Conservation (phyloP, 2,113 vertebrate genomes). For the Lasiurus cinereus region DNA sequence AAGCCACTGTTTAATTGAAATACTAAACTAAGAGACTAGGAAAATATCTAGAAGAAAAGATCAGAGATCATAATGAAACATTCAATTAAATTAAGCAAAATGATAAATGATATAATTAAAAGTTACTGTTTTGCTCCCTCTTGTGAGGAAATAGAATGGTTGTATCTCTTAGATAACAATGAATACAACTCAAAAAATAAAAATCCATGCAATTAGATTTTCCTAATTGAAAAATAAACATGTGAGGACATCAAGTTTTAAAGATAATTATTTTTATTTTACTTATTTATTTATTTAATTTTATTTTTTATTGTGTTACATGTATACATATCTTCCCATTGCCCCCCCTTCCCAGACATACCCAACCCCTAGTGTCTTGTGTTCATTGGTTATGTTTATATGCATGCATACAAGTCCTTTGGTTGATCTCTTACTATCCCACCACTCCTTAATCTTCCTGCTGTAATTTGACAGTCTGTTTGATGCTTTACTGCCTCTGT, state of each 20-base stretch:
- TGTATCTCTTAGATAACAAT: background rate
- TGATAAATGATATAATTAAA: slow-evolving; percentile 23
- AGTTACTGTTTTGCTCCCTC: background rate
- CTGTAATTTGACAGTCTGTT: no score
- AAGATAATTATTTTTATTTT: background rate
- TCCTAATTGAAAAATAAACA: background rate
- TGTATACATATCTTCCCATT: no score
- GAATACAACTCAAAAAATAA: background rate
- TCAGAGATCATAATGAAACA: background rate
- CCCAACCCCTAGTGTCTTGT: no score
- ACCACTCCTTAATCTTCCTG: no score
- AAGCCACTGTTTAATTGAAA: background rate
- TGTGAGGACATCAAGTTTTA: background rate
- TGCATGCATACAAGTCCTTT: no score
- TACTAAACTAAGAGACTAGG: background rate
- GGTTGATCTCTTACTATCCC: no score
- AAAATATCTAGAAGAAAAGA: slow-evolving; percentile 37
- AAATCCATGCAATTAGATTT: background rate
- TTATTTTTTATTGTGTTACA: no score
- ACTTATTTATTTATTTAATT: no score
- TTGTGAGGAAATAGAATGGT: background rate
- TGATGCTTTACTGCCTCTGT: no score
- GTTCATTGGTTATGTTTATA: no score
- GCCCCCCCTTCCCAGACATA: no score
- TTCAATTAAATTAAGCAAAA: background rate